Base-by-base conservation (phyloP, 2,797 vertebrate species). In the Rhadinocentrus ornatus region DNA sequence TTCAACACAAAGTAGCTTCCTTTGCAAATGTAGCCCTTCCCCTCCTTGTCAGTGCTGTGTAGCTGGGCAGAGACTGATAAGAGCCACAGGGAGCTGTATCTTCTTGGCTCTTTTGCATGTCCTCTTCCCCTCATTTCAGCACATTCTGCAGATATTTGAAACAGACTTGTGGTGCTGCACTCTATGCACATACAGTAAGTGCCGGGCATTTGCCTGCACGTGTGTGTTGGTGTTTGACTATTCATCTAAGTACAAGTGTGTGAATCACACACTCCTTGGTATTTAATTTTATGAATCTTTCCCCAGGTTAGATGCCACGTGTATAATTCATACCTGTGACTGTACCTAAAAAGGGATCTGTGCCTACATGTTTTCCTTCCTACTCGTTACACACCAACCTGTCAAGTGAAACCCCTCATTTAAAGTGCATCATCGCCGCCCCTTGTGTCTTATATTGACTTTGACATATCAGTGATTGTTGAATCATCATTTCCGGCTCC, bases 241-340 rank as follows among this genome's bases (percentile, higher is more conserved):
- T 67, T n/a, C 41, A 3, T 57, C 52, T 61, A 58, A 26, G 53
- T 61, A 39, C 71, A 37, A 12, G 39, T 62, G 65, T 58, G 62
- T 84, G 82, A 86, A 69, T 90, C 86, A 87, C 73, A 69, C 50
- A 34, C 62, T 60, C 37, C 52, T 71, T 78, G 73, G 76, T 67
- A 78, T 75, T 80, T 77, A 34, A 75, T 80, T 29, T 41, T 58
- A 66, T 35, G 53, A 54, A 22, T 85, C 77, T 77, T 72, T 82
- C 82, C 66, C 58, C 32, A 0, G 55, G 15, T 65, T 46, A 29
- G 67, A 83, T 71, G 69, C 65, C 39, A 26, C 54, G 78, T 84
- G 75, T 84, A 81, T 87, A 82, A 88, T 88, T 89, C 84, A 88
- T 81, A 69, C 72, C 82, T 73, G 72, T 78, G 86, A 70, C 69